These are phyloP conservation scores for Polyploca ridens DNA, from an alignment of 2,888 invertebrate species.

Conservation along the genomic window DNA sequence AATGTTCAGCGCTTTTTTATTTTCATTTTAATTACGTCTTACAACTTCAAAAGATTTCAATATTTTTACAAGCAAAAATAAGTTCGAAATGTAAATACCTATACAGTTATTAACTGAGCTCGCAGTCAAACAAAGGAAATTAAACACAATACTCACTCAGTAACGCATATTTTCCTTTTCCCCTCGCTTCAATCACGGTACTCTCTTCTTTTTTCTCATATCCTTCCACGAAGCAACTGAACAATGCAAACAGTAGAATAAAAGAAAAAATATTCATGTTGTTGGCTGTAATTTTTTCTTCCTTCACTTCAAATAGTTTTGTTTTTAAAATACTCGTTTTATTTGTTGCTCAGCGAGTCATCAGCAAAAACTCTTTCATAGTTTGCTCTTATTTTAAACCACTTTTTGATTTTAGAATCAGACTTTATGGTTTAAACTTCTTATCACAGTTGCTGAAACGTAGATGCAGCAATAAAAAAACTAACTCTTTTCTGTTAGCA, in stretches of 20 bases:
- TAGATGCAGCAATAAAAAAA: background rate
- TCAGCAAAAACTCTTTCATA: background rate
- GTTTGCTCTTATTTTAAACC: slow-evolving; percentile 29
- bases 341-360: background rate
- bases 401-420: slow-evolving; percentile 16
- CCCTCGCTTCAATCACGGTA: slow-evolving; percentile 57
- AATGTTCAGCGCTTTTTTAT: background rate
- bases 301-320: slow-evolving; percentile 22
- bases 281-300: slow-evolving; percentile 12
- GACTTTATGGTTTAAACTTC: background rate
- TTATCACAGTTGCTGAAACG: background rate
- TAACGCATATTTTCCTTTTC: slow-evolving; percentile 70
- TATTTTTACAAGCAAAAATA: background rate
- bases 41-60: slow-evolving; percentile 8
- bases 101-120: background rate
- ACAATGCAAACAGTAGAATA: slow-evolving; percentile 26
- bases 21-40: slow-evolving; percentile 4
- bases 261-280: slow-evolving; percentile 24
- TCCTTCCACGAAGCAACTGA: slow-evolving; percentile 29
- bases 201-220: slow-evolving; percentile 34
- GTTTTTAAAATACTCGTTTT: slow-evolving; percentile 12
- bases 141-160: slow-evolving; percentile 61
- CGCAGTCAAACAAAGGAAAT: slow-evolving; percentile 12
- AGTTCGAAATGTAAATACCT: background rate
- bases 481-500: background rate